Evolutionary conservation across 2,888 invertebrate species (phyloP).

Genomic region (Tupiocoris notatus): DNA sequence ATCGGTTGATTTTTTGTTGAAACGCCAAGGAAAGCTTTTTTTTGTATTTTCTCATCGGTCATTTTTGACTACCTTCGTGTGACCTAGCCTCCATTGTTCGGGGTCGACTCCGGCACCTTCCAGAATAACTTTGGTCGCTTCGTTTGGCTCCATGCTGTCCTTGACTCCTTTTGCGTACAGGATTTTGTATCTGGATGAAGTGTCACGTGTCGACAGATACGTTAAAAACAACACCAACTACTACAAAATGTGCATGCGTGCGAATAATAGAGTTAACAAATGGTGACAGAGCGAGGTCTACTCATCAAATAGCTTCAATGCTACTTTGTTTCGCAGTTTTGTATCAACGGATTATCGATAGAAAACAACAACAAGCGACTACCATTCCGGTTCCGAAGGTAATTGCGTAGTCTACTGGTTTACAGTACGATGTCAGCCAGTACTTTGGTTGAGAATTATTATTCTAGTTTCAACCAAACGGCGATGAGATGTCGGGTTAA

Average conservation of each 20-base stretch:
- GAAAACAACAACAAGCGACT: slow-evolving; percentile 42
- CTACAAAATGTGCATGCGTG: slow-evolving; percentile 26
- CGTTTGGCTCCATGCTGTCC: slow-evolving; percentile 68
- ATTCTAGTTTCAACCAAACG: not conserved
- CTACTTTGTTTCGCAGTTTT: slow-evolving; percentile 43
- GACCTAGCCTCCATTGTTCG: slow-evolving; percentile 92
- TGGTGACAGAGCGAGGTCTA: slow-evolving; percentile 16
- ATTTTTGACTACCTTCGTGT: slow-evolving; percentile 78
- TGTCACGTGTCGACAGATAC: slow-evolving; percentile 7
- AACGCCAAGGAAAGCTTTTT: not conserved
- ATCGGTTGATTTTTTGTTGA: too few species aligned
- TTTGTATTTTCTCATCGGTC: too few species aligned
- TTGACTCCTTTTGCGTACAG: slow-evolving; percentile 89
- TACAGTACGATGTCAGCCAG: slow-evolving; percentile 15
- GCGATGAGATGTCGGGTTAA: not conserved
- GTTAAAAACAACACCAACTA: not conserved
- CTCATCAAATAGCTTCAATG: slow-evolving; percentile 33
- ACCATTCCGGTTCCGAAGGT: slow-evolving; percentile 20
- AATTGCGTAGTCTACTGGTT: slow-evolving; percentile 32
- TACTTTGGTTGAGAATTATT: slow-evolving; percentile 8
- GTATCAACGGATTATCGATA: too few species aligned
- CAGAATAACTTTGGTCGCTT: slow-evolving; percentile 53
- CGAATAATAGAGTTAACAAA: slow-evolving; percentile 41
- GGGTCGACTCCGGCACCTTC: slow-evolving; percentile 72
- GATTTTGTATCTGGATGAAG: slow-evolving; percentile 90